These are phyloP conservation scores for Pachyseris speciosa DNA, from an alignment of 64 coral and sea anemone species.

Conservation along the genomic window DNA sequence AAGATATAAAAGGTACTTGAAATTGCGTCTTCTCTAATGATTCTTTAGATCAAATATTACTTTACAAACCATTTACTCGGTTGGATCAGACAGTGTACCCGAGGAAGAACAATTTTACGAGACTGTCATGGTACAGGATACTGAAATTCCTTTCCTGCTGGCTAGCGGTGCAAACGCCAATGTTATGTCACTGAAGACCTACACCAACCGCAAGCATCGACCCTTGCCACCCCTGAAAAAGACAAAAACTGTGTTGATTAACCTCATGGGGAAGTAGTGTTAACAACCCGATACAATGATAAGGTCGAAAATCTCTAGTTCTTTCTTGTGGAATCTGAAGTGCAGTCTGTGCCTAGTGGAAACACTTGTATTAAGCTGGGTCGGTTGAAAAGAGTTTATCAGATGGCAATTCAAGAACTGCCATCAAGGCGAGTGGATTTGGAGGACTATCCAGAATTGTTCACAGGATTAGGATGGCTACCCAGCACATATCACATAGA, in stretches of 20 bases:
- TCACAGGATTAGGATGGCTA: constrained; percentile 26
- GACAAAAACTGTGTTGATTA: neutral
- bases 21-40: no score
- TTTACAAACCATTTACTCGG: no score
- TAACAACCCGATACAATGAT: neutral
- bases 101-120: constrained; percentile 12
- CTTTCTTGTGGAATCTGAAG: constrained; percentile 29
- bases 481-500: neutral
- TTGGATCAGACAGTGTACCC: neutral
- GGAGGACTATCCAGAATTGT: constrained; percentile 40
- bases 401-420: neutral
- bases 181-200: constrained; percentile 45
- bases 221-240: constrained; percentile 6
- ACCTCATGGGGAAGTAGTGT: neutral
- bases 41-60: no score
- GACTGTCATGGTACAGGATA: neutral
- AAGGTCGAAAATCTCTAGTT: constrained; percentile 11
- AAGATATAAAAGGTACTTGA: no score
- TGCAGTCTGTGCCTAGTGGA: constrained; percentile 37
- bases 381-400: constrained; percentile 49
- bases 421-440: neutral
- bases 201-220: constrained; percentile 5
- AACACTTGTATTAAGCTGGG: constrained; percentile 40
- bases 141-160: neutral
- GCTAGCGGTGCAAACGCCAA: constrained; percentile 52